These are phyloP conservation scores for Strix uralensis DNA, from an alignment of 2,113 vertebrate genomes.

Conservation along the genomic window DNA sequence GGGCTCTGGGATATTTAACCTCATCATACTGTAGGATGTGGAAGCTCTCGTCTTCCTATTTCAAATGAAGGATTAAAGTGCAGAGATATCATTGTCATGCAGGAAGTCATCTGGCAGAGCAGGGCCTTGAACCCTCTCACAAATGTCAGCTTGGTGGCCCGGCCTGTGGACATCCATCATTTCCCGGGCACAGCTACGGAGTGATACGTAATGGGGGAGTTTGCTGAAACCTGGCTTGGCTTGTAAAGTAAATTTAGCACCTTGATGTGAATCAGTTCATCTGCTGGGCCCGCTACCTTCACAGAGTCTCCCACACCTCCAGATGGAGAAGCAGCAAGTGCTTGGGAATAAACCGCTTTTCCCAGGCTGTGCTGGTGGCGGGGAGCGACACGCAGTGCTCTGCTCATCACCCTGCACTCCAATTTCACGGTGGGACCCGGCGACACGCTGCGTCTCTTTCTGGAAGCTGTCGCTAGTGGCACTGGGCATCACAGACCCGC, in stretches of 20 bases:
- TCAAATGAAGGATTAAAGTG: not conserved
- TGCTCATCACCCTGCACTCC: fast-evolving
- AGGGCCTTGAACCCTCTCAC: not conserved
- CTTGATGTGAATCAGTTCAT: not conserved
- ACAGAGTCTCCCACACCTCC: fast-evolving
- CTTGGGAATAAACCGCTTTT: fast-evolving
- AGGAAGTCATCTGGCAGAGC: not conserved
- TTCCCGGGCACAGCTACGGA: fast-evolving
- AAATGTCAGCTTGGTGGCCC: not conserved
- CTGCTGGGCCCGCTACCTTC: not conserved
- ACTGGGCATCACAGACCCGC: not conserved
- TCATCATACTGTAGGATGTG: not conserved
- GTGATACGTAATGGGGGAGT: fast-evolving
- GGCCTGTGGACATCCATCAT: not conserved
- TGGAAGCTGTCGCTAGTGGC: not conserved
- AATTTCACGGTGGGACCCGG: fast-evolving
- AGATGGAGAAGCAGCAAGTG: not conserved
- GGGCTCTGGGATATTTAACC: fast-evolving
- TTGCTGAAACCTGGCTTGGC: not conserved
- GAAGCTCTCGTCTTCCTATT: not conserved
- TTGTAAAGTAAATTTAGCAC: not conserved
- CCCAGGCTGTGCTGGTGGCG: not conserved
- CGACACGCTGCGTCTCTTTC: fast-evolving
- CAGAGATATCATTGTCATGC: not conserved
- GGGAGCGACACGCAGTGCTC: not conserved